Evolutionary conservation across 2,888 invertebrate genomes (phyloP), one percentile per base, ranked within the genome.

Genomic region (Apamea monoglypha): DNA sequence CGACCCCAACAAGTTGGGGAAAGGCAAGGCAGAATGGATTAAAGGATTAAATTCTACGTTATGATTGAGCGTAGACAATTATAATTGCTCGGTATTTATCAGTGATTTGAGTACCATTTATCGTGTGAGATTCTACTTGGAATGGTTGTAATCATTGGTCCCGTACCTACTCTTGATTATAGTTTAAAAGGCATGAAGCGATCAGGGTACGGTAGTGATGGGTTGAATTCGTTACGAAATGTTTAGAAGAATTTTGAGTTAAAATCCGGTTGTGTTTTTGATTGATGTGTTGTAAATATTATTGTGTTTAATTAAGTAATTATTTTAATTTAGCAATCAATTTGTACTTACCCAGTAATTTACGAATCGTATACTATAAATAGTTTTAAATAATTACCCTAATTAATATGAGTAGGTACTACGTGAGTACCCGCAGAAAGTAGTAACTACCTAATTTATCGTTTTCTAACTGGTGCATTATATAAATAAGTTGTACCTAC

Each of bases 61-160:
- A 88, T 91, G 88, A 92, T 92, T 91, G 91, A 86, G 85, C 91
- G 84, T 88, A 85, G 80, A 90, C 86, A 84, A 92, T 92, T 88
- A 84, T 78, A 80, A 91, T 92, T 92, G 89, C 78, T 79, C 80
- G 87, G 83, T 77, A 69, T 85, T 84, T 85, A 83, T 83, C 78
- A 82, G 72, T 76, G 68, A 81, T 83, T 88, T 71, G 50, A 81
- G 83, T 78, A 85, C 70, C 36, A 80, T 83, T 85, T 61, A 75
- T 66, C 61, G 74, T 89, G 77, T 83, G 84, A 76, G 77, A 84
- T 74, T 44, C 77, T 77, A 70, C 80, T 75, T 77, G 71, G 76
- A 77, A 76, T 81, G 40, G 72, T 73, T 70, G 73, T 84, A 79
- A 90, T 87, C 61, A 75, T 78, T 40, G 74, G 44, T 61, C 36